phyloP scores from a whole-genome alignment of 2,888 invertebrate genomes.

The Andrena camellia region DNA sequence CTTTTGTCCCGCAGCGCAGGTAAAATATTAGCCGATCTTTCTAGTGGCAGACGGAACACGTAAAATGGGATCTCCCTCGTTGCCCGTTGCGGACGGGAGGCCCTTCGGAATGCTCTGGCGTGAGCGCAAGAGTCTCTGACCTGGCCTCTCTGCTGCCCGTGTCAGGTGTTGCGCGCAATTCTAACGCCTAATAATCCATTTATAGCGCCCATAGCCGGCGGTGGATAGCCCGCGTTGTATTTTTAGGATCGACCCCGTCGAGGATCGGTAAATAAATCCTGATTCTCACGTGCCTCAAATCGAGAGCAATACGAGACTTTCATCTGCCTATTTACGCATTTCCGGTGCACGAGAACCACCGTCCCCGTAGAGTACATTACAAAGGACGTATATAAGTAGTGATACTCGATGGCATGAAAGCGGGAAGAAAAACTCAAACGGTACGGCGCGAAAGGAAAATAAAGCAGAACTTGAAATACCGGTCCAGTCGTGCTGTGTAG shows the following conservation, averaged over 20 bases:
- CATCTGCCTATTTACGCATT: constrained; percentile 52
- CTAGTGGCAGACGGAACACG: constrained; percentile 51
- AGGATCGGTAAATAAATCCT: constrained; percentile 60
- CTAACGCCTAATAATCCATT: constrained; percentile 83
- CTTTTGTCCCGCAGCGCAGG: constrained; percentile 69
- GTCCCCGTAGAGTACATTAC: neutral
- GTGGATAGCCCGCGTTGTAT: constrained; percentile 73
- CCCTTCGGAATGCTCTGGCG: constrained; percentile 50
- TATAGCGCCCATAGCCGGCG: constrained; percentile 71
- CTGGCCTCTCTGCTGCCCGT: constrained; percentile 32
- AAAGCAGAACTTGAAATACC: too few relatives aligned
- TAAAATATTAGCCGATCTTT: constrained; percentile 75
- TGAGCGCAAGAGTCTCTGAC: constrained; percentile 44
- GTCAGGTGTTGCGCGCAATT: constrained; percentile 75
- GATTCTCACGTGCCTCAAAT: constrained; percentile 44
- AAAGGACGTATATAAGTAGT: constrained; percentile 1
- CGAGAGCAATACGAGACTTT: constrained; percentile 27
- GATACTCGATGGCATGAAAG: neutral
- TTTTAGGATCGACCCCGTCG: constrained; percentile 74
- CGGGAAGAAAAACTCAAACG: constrained; percentile 6
- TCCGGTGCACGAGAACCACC: constrained; percentile 41
- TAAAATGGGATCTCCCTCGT: constrained; percentile 68
- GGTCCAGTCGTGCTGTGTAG: too few relatives aligned
- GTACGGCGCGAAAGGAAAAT: constrained; percentile 8
- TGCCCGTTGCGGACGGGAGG: constrained; percentile 47